These are phyloP conservation scores for Theocolax elegans DNA, from an alignment of 1,140 invertebrate genomes.

Conservation along the genomic window DNA sequence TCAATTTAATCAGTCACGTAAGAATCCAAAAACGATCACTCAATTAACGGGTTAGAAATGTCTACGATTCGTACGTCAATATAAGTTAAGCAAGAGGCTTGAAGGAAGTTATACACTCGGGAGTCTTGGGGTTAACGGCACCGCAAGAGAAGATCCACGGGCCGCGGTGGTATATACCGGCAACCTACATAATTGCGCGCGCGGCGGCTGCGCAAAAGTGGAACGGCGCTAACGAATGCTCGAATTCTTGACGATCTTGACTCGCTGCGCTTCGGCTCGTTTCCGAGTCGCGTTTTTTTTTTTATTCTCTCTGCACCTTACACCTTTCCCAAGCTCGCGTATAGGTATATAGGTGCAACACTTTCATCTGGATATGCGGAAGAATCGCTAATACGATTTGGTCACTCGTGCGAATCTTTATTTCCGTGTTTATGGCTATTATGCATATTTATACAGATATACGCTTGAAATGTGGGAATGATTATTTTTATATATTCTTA, in stretches of 20 bases:
- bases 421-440: background rate
- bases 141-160: conserved; percentile 30
- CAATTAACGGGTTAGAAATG: too few species aligned
- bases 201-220: conserved; percentile 54
- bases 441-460: too few species aligned
- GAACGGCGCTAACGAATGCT: conserved; percentile 58
- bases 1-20: too few species aligned
- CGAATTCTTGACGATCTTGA: conserved; percentile 45
- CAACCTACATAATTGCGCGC: conserved; percentile 61
- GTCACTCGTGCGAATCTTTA: conserved; percentile 2
- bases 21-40: too few species aligned
- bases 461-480: too few species aligned
- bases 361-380: conserved; percentile 21
- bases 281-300: background rate
- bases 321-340: too few species aligned
- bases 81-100: too few species aligned
- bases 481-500: too few species aligned
- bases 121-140: conserved; percentile 37
- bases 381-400: conserved; percentile 7
- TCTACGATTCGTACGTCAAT: too few species aligned
- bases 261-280: background rate
- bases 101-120: background rate
- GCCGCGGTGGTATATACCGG: conserved; percentile 22
- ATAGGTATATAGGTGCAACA: too few species aligned
- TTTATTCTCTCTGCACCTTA: background rate